phyloP scores from a whole-genome alignment of 2,113 vertebrate genomes.

The Onychostruthus taczanowskii region DNA sequence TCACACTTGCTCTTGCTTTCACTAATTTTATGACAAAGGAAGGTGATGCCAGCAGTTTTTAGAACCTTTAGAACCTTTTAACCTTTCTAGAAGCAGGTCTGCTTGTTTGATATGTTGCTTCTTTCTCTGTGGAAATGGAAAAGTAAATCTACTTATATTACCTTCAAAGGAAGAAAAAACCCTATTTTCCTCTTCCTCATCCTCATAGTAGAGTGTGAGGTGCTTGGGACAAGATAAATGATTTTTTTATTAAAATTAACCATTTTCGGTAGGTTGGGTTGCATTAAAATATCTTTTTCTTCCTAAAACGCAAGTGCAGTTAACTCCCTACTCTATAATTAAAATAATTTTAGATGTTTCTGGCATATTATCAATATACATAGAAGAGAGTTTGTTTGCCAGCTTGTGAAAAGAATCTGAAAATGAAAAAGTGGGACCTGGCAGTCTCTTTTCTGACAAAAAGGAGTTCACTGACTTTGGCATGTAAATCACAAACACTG shows the following conservation, averaged over 20 bases:
- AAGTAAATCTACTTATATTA: background rate
- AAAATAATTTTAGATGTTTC: background rate
- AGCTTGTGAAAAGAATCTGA: background rate
- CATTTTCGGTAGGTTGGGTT: background rate
- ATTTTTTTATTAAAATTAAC: background rate
- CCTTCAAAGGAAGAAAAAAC: background rate
- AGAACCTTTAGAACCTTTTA: background rate
- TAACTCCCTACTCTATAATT: background rate
- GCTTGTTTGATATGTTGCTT: background rate
- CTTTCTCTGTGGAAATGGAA: background rate
- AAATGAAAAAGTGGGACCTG: background rate
- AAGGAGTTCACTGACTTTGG: background rate
- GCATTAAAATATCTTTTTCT: background rate
- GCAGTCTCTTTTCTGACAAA: background rate
- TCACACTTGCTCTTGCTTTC: background rate
- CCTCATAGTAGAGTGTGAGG: background rate
- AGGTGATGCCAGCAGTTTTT: background rate
- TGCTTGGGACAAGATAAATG: background rate
- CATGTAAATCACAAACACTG: background rate
- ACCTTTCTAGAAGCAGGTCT: background rate
- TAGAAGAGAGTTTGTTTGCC: background rate
- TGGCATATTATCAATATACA: background rate
- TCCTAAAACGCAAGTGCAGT: background rate
- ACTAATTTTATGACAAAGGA: background rate
- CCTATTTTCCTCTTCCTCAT: background rate